phyloP scores from a whole-genome alignment of 2,888 invertebrate genomes.

The Candidula unifasciata region DNA sequence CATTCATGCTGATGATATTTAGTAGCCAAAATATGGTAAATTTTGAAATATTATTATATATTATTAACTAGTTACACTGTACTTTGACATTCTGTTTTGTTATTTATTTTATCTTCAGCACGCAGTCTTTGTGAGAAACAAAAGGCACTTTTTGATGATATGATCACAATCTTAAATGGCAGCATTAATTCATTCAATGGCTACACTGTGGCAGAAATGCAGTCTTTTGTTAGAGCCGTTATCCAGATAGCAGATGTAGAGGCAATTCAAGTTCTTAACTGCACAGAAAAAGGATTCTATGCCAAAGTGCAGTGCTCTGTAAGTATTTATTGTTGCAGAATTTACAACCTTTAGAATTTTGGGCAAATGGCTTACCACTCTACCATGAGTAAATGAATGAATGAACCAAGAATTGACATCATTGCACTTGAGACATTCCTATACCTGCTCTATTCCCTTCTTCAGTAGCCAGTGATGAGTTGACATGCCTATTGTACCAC shows the following conservation, averaged over 20 bases:
- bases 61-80: no score
- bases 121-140: conserved; percentile 44
- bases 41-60: no score
- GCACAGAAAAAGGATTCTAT: conserved; percentile 44
- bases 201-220: conserved; percentile 5
- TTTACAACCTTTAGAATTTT: no score
- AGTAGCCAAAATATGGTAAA: no score
- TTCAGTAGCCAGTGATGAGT: no score
- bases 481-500: no score
- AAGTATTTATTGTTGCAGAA: not conserved
- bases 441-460: no score
- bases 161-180: conserved; percentile 1
- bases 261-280: conserved; percentile 32
- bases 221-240: conserved; percentile 13
- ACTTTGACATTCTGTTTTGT: not conserved
- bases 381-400: no score
- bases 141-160: conserved; percentile 44
- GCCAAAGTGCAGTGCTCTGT: conserved; percentile 45
- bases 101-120: conserved; percentile 22
- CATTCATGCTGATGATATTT: no score
- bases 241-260: not conserved
- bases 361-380: no score
- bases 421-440: no score
- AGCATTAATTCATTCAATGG: conserved; percentile 1
- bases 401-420: no score